Evolutionary conservation across 1,140 invertebrate genomes (phyloP).

Genomic region (Zaprionus tsacasi): DNA sequence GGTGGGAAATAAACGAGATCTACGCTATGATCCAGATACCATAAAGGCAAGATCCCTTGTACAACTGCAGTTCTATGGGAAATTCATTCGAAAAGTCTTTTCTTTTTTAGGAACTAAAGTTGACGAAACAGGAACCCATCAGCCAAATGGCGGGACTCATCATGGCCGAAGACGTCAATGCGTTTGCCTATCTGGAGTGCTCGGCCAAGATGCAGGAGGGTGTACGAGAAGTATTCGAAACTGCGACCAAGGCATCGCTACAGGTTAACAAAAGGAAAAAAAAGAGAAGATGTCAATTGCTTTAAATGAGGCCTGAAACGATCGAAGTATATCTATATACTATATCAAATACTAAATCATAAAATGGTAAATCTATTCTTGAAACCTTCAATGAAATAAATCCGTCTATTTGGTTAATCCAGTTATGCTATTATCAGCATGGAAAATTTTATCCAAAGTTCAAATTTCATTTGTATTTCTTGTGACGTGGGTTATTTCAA

Average conservation of each 20-base stretch:
- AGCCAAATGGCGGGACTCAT: constrained; percentile 97
- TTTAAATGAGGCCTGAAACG: constrained; percentile 85
- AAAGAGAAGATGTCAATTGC: constrained; percentile 89
- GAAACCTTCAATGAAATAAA: neutral
- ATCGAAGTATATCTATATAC: neutral
- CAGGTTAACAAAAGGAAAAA: constrained; percentile 96
- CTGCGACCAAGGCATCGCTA: constrained; percentile 97
- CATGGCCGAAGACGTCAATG: constrained; percentile 99
- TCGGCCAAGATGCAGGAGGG: constrained; percentile 99
- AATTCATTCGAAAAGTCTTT: neutral
- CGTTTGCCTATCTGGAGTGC: constrained; percentile 99
- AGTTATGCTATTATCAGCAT: neutral
- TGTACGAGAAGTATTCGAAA: constrained; percentile 99
- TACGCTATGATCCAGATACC: constrained; percentile 97
- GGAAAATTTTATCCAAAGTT: neutral
- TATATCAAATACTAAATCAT: neutral
- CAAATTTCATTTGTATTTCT: neutral
- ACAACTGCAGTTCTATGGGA: neutral
- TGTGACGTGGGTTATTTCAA: neutral
- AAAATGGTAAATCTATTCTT: neutral
- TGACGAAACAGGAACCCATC: constrained; percentile 99
- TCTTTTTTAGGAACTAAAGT: constrained; percentile 89
- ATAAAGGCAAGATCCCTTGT: constrained; percentile 87
- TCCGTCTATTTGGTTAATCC: neutral
- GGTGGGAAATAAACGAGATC: constrained; percentile 98